phyloP scores from a whole-genome alignment of 37 sponge, comb jelly and placozoan species.

The Lycopodina hypogea region DNA sequence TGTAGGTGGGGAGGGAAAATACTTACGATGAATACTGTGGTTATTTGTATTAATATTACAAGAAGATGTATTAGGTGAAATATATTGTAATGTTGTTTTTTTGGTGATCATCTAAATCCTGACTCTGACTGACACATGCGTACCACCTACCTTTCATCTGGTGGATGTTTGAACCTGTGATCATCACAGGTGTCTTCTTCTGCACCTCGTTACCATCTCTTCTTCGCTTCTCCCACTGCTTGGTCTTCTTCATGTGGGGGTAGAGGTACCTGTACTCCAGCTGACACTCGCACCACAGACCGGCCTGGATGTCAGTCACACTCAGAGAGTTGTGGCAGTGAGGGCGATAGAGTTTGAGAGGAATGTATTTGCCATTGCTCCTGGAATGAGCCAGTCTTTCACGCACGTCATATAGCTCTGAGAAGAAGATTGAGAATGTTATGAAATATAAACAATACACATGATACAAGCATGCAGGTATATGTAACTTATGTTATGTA shows the following conservation, averaged over 20 bases:
- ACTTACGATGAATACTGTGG: background rate
- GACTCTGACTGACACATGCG: no score
- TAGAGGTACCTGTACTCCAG: conserved; percentile 57
- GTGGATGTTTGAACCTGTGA: conserved; percentile 30
- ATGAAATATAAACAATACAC: no score
- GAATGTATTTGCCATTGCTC: conserved; percentile 27
- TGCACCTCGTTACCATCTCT: conserved; percentile 16
- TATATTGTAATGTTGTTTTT: no score
- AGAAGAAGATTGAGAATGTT: background rate
- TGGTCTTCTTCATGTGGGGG: conserved; percentile 26
- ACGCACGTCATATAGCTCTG: conserved; percentile 47
- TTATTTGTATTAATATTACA: no score
- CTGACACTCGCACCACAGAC: conserved; percentile 61
- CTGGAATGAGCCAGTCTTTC: conserved; percentile 1
- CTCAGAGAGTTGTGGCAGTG: conserved; percentile 8
- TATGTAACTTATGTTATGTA: no score
- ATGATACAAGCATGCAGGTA: no score
- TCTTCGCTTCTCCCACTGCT: conserved; percentile 31
- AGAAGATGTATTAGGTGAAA: no score
- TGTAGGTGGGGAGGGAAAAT: background rate
- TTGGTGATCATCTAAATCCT: no score
- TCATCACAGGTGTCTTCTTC: conserved; percentile 36
- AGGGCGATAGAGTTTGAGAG: conserved; percentile 11
- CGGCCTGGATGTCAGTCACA: conserved; percentile 30
- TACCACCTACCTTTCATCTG: conserved; percentile 33